A percentile compares a stretch with the other conserved stretches of the same genome.
phyloP scores from a whole-genome alignment of 64 coral and sea anemone species.

The Catalaphyllia jardinei region DNA sequence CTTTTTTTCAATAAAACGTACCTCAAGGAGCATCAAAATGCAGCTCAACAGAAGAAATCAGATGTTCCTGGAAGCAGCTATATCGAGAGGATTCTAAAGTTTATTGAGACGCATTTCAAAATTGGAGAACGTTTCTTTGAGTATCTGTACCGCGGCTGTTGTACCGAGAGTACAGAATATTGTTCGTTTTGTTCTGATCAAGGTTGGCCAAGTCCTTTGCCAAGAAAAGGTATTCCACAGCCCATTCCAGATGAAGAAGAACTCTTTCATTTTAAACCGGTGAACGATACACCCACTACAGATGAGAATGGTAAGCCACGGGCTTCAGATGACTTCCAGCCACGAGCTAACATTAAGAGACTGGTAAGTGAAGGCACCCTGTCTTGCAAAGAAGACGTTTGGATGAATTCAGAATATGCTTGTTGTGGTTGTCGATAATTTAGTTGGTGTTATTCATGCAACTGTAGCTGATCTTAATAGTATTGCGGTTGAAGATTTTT shows the following conservation, averaged over 20 bases:
- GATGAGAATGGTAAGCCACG: neutral
- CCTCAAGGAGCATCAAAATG: conserved; percentile 5
- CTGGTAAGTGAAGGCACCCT: too few species aligned
- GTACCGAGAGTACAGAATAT: neutral
- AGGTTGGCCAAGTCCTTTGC: conserved; percentile 29
- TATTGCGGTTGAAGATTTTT: too few species aligned
- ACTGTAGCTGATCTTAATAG: too few species aligned
- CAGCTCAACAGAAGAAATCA: conserved; percentile 29
- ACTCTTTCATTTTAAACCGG: conserved; percentile 11
- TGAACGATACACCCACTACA: neutral
- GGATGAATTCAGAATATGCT: too few species aligned
- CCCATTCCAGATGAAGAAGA: conserved; percentile 25
- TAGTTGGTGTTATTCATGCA: too few species aligned
- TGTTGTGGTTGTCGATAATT: too few species aligned
- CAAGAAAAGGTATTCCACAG: conserved; percentile 30
- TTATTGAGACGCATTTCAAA: conserved; percentile 6
- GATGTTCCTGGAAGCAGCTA: conserved; percentile 49
- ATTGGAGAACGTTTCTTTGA: too few species aligned
- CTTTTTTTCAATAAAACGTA: conserved; percentile 42
- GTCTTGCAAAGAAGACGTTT: too few species aligned
- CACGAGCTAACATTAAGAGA: conserved; percentile 46
- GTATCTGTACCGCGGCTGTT: too few species aligned
- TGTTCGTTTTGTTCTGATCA: conserved; percentile 37
- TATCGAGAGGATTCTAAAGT: conserved; percentile 50
- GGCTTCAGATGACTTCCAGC: conserved; percentile 51